phyloP scores from a whole-genome alignment of 2,888 invertebrate genomes.

The Volucella inflata region DNA sequence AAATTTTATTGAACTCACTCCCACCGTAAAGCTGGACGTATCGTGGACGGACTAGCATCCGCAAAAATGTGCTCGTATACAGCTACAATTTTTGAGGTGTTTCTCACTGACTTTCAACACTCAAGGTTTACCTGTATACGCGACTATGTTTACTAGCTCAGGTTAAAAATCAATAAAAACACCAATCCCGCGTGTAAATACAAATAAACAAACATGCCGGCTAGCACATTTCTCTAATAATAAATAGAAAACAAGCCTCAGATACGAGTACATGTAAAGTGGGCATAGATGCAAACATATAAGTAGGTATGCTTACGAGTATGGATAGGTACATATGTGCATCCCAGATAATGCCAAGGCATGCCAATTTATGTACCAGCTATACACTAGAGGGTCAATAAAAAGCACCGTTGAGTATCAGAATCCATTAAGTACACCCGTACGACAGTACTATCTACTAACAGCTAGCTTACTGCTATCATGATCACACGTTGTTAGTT shows the following conservation, averaged over 20 bases:
- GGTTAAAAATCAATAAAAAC: conserved; percentile 48
- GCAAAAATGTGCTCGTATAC: too few relatives aligned
- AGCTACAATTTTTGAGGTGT: too few relatives aligned
- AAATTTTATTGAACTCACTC: too few relatives aligned
- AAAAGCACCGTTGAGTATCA: conserved; percentile 6
- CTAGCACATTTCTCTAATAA: background rate
- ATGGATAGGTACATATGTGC: too few relatives aligned
- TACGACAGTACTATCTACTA: too few relatives aligned
- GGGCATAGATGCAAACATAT: background rate
- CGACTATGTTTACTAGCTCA: conserved; percentile 26
- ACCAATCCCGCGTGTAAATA: conserved; percentile 39
- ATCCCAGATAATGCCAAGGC: too few relatives aligned
- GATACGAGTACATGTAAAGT: background rate
- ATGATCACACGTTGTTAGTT: background rate
- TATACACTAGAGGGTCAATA: conserved; percentile 19
- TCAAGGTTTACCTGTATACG: background rate
- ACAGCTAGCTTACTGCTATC: background rate
- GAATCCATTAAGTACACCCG: background rate
- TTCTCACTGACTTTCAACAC: too few relatives aligned
- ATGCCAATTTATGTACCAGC: conserved; percentile 13
- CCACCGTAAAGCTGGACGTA: too few relatives aligned
- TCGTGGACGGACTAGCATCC: too few relatives aligned
- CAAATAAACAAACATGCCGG: conserved; percentile 33
- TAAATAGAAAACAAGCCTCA: conserved; percentile 22
- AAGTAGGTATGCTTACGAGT: too few relatives aligned